Conservation (phyloP, 2,888 invertebrate species). For the Leuctra nigra region DNA sequence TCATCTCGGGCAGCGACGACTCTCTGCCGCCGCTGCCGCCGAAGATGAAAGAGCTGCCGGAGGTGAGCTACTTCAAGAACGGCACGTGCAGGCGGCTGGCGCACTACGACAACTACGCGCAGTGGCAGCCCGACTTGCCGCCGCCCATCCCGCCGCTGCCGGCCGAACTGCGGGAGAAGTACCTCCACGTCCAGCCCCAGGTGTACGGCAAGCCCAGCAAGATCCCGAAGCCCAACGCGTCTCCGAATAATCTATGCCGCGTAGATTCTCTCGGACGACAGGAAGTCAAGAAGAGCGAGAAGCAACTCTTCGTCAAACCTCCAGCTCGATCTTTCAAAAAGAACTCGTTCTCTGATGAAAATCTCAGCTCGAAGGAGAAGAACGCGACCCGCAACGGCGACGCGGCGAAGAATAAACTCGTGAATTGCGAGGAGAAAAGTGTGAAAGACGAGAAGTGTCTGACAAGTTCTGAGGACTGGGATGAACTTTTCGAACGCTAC, state of each 20-base stretch:
- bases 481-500: slow-evolving; percentile 20
- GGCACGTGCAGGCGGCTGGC: not conserved
- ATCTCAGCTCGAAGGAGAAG: too few species aligned
- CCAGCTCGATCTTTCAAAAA: not conserved
- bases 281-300: not conserved
- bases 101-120: not conserved
- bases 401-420: not conserved
- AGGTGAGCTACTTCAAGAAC: not conserved
- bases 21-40: slow-evolving; percentile 9
- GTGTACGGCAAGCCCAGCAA: slow-evolving; percentile 17
- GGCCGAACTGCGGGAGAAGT: not conserved
- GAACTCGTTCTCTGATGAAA: not conserved
- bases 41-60: not conserved
- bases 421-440: not conserved
- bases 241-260: slow-evolving; percentile 21
- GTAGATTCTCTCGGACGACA: slow-evolving; percentile 20
- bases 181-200: not conserved
- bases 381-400: not conserved
- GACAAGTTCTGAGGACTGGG: slow-evolving; percentile 17
- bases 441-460: not conserved
- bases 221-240: slow-evolving; percentile 17
- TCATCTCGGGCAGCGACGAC: not conserved
- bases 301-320: not conserved
- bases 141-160: slow-evolving; percentile 24
- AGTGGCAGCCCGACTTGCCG: not conserved